Base-by-base conservation (phyloP, 2,113 vertebrate genomes). In the Camelus dromedarius region DNA sequence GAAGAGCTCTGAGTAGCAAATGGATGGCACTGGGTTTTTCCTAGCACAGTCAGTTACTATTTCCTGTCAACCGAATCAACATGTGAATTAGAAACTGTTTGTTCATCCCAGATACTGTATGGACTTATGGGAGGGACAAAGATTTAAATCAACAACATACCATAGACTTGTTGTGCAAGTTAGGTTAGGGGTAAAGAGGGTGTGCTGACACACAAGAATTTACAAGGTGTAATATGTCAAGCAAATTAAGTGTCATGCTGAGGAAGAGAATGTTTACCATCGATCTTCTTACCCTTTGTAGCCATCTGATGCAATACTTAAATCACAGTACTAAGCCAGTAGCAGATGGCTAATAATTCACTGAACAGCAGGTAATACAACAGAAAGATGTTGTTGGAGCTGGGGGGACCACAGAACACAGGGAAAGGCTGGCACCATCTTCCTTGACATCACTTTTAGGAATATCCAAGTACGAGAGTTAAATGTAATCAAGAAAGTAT, bases 201-300 rank as follows among this genome's bases (percentile, higher is more conserved):
- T 69, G 19, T 38, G 15, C 32, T 95, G 50, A 95, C 58, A 82
- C 66, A 30, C 0, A 66, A 88, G 82, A 97, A 93, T 11, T 96
- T 72, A 81, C 35, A 93, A 77, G 66, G 70, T 96, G 13, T 46
- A 93, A n/a, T 85, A 75, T n/a, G 38, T 91, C 64, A 92, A 0
- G 30, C 60, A 98, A 97, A 94, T 93, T 66, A 97, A 97, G 69
- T 83, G 73, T 30, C 92, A 97, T 22, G 58, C 6, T 56, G 54
- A 56, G 62, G 62, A 18, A 4, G 28, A 81, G 28, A 95, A 85
- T 4, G 22, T 28, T 60, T 56, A 2, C 62, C 88, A 96, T 86
- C 18, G 50, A 73, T 89, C 19, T 90, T 83, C 50, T 95, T 85
- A 92, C 22, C 58, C 20, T 80, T 93, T 94, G 16, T 54, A 89